Percentiles rank a stretch among this genome's conserved stretches.
phyloP scores from a whole-genome alignment of 2,888 invertebrate genomes.

The Drosophila stalkeri region DNA sequence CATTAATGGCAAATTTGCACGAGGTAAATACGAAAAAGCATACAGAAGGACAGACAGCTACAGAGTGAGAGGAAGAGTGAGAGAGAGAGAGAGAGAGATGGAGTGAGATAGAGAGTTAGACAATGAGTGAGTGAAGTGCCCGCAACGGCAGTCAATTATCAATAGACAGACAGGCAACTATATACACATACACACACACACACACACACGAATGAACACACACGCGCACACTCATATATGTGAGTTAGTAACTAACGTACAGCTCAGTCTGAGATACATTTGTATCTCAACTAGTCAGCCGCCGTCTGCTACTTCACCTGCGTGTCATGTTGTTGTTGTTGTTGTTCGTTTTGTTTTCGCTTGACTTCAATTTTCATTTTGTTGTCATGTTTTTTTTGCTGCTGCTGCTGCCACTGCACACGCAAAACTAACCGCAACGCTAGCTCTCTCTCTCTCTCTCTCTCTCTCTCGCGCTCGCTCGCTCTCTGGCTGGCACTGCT shows the following conservation, averaged over 20 bases:
- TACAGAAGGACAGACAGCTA: constrained; percentile 27
- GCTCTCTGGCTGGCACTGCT: constrained; percentile 26
- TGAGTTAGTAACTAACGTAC: constrained; percentile 46
- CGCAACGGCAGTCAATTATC: constrained; percentile 76
- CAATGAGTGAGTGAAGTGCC: constrained; percentile 58
- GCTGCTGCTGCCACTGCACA: constrained; percentile 52
- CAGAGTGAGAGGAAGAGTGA: background rate
- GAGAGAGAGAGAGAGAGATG: background rate
- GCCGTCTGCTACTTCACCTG: constrained; percentile 71
- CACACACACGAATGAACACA: background rate
- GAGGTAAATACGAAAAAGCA: constrained; percentile 66
- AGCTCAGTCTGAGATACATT: constrained; percentile 50
- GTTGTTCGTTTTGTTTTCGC: constrained; percentile 42
- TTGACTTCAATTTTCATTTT: constrained; percentile 72
- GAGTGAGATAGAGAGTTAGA: constrained; percentile 16
- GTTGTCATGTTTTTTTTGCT: constrained; percentile 46
- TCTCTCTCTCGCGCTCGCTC: constrained; percentile 12
- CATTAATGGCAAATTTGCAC: constrained; percentile 81
- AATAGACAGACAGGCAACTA: constrained; percentile 63
- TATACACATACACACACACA: constrained; percentile 1
- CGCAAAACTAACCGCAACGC: constrained; percentile 71
- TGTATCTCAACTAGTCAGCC: constrained; percentile 59
- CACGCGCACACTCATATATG: background rate
- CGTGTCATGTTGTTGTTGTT: constrained; percentile 54
- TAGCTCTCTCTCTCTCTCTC: background rate